These are phyloP conservation scores for Lonchura striata DNA, from an alignment of 2,113 vertebrate species.

Conservation along the genomic window DNA sequence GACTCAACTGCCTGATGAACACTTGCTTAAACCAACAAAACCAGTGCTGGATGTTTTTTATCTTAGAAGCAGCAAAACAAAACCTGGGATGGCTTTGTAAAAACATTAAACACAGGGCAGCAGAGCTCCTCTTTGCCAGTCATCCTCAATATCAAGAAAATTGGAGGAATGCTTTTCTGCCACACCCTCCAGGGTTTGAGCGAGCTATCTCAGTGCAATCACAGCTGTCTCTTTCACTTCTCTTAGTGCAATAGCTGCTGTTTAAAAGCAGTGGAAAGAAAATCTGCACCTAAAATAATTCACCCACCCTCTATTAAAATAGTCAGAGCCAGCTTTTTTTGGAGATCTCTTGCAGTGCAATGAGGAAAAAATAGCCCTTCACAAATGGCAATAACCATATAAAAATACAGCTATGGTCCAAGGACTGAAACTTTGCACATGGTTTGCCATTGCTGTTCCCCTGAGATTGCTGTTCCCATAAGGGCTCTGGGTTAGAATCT, in stretches of 20 bases:
- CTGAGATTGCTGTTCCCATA: neutral
- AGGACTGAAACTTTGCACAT: neutral
- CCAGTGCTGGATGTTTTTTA: neutral
- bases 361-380: neutral
- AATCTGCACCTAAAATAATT: slow-evolving; percentile 12
- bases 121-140: neutral
- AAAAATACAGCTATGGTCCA: neutral
- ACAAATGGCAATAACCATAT: neutral
- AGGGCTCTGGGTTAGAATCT: neutral
- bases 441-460: neutral
- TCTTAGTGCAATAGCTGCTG: neutral
- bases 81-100: neutral
- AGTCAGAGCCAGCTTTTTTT: neutral
- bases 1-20: neutral
- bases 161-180: neutral
- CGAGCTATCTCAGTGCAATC: neutral
- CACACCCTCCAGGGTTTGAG: neutral
- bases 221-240: slow-evolving; percentile 17
- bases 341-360: neutral
- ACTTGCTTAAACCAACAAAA: neutral
- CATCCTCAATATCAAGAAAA: neutral
- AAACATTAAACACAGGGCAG: neutral
- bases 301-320: neutral
- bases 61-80: neutral
- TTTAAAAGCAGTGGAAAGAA: neutral